phyloP scores from a whole-genome alignment of 2,888 invertebrate species.

The Amphiduros pacificus region DNA sequence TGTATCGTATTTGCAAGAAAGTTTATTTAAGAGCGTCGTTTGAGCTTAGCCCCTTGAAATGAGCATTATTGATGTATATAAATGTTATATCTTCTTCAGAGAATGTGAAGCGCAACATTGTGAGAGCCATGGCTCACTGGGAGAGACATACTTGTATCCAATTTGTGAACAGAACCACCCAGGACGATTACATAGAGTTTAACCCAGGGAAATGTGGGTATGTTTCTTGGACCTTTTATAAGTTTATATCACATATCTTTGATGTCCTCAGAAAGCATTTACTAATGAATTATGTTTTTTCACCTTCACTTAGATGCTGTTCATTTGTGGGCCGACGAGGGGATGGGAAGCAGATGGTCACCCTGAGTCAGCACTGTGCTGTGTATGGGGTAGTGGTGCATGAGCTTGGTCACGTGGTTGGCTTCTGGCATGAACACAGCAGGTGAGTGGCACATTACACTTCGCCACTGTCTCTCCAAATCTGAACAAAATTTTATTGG shows the following conservation, averaged over 20 bases:
- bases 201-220: conserved; percentile 29
- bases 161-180: conserved; percentile 21
- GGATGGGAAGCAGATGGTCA: conserved; percentile 27
- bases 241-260: too few species aligned
- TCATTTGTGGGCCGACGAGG: conserved; percentile 31
- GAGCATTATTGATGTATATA: background rate
- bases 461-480: too few species aligned
- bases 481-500: too few species aligned
- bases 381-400: conserved; percentile 31
- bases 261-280: too few species aligned
- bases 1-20: too few species aligned
- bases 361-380: conserved; percentile 26
- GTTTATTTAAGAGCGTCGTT: too few species aligned
- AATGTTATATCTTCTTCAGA: conserved; percentile 19
- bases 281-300: background rate
- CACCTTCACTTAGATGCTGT: conserved; percentile 27
- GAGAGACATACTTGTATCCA: conserved; percentile 29
- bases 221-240: background rate
- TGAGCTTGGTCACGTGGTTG: conserved; percentile 32
- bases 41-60: too few species aligned
- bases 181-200: conserved; percentile 27
- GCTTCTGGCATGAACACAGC: conserved; percentile 36
- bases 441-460: too few species aligned
- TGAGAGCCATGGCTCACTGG: conserved; percentile 30
- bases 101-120: conserved; percentile 16